Percentiles rank a stretch among this genome's conserved stretches.
These are phyloP conservation scores for Lasioglossum villosulum DNA, from an alignment of 2,888 invertebrate genomes.

Conservation along the genomic window DNA sequence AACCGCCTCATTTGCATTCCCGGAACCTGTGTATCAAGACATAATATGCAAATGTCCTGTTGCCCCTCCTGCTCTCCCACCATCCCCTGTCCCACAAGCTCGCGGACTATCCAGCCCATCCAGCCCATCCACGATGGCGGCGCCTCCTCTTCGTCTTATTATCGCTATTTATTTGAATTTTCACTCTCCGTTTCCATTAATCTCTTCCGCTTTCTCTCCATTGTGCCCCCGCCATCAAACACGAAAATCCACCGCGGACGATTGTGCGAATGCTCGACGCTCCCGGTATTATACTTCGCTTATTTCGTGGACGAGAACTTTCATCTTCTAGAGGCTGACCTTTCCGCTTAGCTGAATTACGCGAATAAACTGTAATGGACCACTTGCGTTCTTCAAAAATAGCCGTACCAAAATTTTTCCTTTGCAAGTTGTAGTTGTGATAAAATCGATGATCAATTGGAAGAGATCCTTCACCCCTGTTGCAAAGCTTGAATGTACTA, in stretches of 20 bases:
- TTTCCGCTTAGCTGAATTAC: background rate
- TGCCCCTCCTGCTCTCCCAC: constrained; percentile 14
- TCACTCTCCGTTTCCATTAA: constrained; percentile 57
- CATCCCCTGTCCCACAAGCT: constrained; percentile 9
- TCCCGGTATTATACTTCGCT: background rate
- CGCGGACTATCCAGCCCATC: constrained; percentile 26
- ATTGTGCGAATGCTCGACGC: constrained; percentile 20
- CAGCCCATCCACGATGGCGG: constrained; percentile 7
- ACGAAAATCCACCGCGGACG: constrained; percentile 9
- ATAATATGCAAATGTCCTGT: constrained; percentile 56
- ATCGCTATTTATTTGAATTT: constrained; percentile 50
- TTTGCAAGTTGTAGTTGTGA: too few relatives aligned
- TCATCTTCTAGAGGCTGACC: background rate
- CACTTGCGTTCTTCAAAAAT: too few relatives aligned
- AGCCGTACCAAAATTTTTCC: too few relatives aligned
- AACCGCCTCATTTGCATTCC: constrained; percentile 59
- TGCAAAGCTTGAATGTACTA: too few relatives aligned
- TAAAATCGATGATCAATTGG: too few relatives aligned
- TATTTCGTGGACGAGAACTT: background rate
- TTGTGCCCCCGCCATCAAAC: constrained; percentile 25
- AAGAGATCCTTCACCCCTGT: too few relatives aligned
- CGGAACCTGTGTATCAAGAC: constrained; percentile 58
- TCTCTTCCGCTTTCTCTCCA: constrained; percentile 57
- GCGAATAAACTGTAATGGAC: too few relatives aligned
- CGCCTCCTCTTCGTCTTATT: constrained; percentile 54